A percentile compares a stretch with the other conserved stretches of the same genome.
phyloP scores from a whole-genome alignment of 2,797 vertebrate species.

The Sphenodon punctatus region DNA sequence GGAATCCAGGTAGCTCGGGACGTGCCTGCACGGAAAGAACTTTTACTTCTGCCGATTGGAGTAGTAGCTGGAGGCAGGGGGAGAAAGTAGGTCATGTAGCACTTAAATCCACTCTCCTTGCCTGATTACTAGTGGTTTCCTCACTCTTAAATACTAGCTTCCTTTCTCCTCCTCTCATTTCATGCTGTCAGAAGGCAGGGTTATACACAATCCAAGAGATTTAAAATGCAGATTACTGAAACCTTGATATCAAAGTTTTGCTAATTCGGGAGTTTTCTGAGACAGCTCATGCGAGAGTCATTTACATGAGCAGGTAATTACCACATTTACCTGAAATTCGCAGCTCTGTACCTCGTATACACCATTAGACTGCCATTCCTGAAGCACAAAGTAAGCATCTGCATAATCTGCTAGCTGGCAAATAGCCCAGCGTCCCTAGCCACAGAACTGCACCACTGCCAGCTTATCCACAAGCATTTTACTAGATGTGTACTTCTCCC shows the following conservation, averaged over 20 bases:
- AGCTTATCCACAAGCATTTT: neutral
- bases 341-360: neutral
- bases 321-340: too few species aligned
- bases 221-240: too few species aligned
- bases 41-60: too few species aligned
- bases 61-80: too few species aligned
- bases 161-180: constrained; percentile 16
- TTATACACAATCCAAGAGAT: neutral
- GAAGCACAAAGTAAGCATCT: neutral
- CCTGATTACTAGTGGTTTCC: neutral
- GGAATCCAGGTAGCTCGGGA: too few species aligned
- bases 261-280: too few species aligned
- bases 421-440: too few species aligned
- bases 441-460: neutral
- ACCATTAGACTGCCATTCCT: neutral
- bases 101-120: neutral
- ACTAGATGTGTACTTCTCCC: neutral
- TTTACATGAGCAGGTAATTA: too few species aligned
- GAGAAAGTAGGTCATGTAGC: too few species aligned
- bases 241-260: too few species aligned
- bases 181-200: constrained; percentile 15
- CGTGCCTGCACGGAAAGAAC: too few species aligned
- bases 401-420: rapidly evolving
- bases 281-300: too few species aligned
- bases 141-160: neutral